These are phyloP conservation scores for Cairina moschata DNA, from an alignment of 2,113 vertebrate species.

Conservation along the genomic window DNA sequence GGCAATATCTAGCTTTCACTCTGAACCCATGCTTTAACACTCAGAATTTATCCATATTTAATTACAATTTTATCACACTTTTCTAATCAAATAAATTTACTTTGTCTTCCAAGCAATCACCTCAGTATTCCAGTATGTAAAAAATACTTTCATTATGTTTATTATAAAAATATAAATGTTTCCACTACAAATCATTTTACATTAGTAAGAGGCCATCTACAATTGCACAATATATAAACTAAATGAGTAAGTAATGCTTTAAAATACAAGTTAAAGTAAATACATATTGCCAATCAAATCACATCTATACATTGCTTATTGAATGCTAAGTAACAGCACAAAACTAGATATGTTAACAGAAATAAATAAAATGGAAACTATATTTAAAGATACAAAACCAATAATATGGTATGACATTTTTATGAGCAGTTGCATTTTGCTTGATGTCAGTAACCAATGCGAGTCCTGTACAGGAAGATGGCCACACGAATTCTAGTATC, in stretches of 20 bases:
- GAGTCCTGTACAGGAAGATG: constrained; percentile 89
- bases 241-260: constrained; percentile 78
- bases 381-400: constrained; percentile 76
- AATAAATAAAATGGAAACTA: constrained; percentile 95
- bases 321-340: constrained; percentile 80
- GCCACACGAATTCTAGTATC: constrained; percentile 85
- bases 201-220: constrained; percentile 99
- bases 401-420: constrained; percentile 67
- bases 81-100: constrained; percentile 61
- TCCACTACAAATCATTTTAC: constrained; percentile 99
- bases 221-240: constrained; percentile 88
- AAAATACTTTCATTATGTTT: constrained; percentile 99
- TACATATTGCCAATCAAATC: constrained; percentile 83
- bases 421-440: constrained; percentile 44
- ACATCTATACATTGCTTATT: constrained; percentile 87
- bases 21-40: constrained; percentile 47
- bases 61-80: constrained; percentile 57
- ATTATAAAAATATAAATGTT: constrained; percentile 99
- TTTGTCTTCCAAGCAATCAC: constrained; percentile 78
- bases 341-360: constrained; percentile 86
- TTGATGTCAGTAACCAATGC: constrained; percentile 53
- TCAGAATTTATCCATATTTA: constrained; percentile 49
- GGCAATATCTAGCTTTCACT: constrained; percentile 48
- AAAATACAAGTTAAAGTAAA: constrained; percentile 84
- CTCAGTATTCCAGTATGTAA: constrained; percentile 88